Conservation (phyloP, 2,888 invertebrate species). For the Drosophila austrosaltans region DNA sequence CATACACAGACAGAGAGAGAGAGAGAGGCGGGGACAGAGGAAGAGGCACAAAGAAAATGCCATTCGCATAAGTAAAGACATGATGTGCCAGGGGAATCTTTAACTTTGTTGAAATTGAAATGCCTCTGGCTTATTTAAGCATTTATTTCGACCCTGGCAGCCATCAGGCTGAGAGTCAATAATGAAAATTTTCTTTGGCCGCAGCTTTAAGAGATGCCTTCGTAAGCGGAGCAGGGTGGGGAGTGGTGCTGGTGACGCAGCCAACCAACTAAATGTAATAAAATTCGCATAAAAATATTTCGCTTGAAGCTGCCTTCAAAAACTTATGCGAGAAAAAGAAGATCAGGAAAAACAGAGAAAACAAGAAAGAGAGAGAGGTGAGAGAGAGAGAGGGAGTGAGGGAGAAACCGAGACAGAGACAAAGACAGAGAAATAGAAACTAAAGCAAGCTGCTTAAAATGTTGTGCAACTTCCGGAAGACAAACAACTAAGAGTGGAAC, state of each 20-base stretch:
- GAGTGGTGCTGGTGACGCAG: not conserved
- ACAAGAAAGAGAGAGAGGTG: not conserved
- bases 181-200: constrained; percentile 59
- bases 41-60: not conserved
- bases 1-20: constrained; percentile 13
- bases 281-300: constrained; percentile 76
- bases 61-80: constrained; percentile 4
- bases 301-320: constrained; percentile 45
- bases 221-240: not conserved
- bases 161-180: constrained; percentile 62
- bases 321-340: constrained; percentile 6
- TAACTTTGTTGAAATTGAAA: constrained; percentile 62
- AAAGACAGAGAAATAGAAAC: constrained; percentile 49
- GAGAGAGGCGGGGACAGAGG: not conserved
- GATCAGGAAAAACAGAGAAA: not conserved
- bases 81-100: constrained; percentile 34
- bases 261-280: constrained; percentile 65
- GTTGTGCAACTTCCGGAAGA: constrained; percentile 63
- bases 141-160: constrained; percentile 54
- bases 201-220: constrained; percentile 45
- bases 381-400: not conserved
- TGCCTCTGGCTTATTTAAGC: constrained; percentile 70
- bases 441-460: constrained; percentile 67
- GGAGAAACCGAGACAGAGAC: not conserved
- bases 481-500: constrained; percentile 12